Conservation (phyloP, 2,113 vertebrate species). For the Chamaetylas fuelleborni region DNA sequence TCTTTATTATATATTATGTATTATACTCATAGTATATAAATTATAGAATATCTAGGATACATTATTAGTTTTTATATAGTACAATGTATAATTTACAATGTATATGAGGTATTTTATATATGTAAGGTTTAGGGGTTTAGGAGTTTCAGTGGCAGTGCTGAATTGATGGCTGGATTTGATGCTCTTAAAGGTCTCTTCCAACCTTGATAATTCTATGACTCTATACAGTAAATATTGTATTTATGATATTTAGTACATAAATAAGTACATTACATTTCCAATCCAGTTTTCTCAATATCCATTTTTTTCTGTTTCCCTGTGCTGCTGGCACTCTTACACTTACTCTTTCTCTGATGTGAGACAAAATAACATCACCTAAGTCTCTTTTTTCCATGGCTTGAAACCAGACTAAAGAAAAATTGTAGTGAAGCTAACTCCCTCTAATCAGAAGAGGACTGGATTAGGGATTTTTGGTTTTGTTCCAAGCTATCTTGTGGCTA, state of each 20-base stretch:
- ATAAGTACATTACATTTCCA: background rate
- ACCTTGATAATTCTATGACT: background rate
- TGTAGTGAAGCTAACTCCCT: background rate
- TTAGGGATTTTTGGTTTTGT: background rate
- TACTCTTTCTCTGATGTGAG: background rate
- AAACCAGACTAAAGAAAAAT: background rate
- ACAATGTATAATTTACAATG: background rate
- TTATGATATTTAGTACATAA: background rate
- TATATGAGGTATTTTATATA: background rate
- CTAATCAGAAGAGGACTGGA: background rate
- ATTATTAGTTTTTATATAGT: background rate
- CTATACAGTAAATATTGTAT: background rate
- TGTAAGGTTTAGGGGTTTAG: background rate
- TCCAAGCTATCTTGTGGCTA: background rate
- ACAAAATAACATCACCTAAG: background rate
- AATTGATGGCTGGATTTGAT: background rate
- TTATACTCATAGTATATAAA: background rate
- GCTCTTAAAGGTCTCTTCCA: background rate
- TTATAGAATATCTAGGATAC: background rate
- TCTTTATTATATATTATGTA: background rate
- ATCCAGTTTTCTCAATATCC: background rate
- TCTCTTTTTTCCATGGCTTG: background rate
- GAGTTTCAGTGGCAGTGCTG: background rate
- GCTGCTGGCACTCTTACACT: background rate
- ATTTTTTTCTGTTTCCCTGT: background rate